Evolutionary conservation across 2,888 invertebrate genomes (phyloP).

Genomic region (Prosopocoilus inquinatus): DNA sequence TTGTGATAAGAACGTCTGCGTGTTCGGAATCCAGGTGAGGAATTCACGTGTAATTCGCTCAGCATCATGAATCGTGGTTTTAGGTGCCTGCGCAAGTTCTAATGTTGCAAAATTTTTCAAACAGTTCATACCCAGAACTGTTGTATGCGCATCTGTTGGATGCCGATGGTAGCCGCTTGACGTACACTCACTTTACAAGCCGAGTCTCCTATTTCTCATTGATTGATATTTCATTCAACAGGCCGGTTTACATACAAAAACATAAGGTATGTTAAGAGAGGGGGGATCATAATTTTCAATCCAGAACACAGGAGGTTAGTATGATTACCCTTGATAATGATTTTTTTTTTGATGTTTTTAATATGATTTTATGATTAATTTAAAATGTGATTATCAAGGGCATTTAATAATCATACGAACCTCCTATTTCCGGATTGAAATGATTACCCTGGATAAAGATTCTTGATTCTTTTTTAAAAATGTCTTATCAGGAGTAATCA

Average conservation of each 20-base stretch:
- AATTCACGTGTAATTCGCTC: not conserved
- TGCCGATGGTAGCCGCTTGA: constrained; percentile 74
- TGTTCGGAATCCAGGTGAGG: constrained; percentile 66
- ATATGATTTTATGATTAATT: too few relatives aligned
- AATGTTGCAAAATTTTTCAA: constrained; percentile 47
- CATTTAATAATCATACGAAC: too few relatives aligned
- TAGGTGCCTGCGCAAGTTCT: constrained; percentile 74
- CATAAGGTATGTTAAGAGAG: constrained; percentile 64
- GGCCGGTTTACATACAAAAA: constrained; percentile 74
- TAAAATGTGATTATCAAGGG: too few relatives aligned
- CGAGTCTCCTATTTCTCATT: constrained; percentile 71
- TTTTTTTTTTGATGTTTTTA: too few relatives aligned
- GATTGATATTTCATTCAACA: constrained; percentile 77
- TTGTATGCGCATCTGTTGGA: constrained; percentile 80
- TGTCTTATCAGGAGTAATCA: too few relatives aligned
- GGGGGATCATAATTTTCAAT: constrained; percentile 1
- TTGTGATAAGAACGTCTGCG: constrained; percentile 77
- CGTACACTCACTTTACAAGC: constrained; percentile 79
- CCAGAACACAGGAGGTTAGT: too few relatives aligned
- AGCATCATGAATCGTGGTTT: too few relatives aligned
- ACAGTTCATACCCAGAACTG: constrained; percentile 66
- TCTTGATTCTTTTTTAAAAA: too few relatives aligned
- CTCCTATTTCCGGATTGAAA: too few relatives aligned
- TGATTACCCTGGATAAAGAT: too few relatives aligned
- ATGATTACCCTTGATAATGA: too few relatives aligned